Evolutionary conservation across 2,888 invertebrate genomes (phyloP), one percentile per base, ranked within the genome.

Genomic region (Erebia aethiops): DNA sequence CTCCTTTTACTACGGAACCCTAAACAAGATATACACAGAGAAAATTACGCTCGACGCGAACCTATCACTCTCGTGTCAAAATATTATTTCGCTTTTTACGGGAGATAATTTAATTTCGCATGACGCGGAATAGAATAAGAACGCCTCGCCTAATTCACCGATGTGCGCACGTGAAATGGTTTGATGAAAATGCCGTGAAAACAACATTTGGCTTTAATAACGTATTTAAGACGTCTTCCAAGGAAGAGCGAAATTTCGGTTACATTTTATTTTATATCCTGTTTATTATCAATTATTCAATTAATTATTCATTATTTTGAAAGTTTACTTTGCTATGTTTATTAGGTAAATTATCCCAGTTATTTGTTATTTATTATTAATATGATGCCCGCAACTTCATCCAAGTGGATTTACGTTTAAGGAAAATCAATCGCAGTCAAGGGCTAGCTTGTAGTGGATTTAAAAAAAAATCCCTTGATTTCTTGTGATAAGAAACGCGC

Each of bases 51-150:
- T 72, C 72, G 71, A 76, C 60, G 75, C 73, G 77, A 79, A 74
- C 76, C 80, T 83, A 84, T 84, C 82, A 79, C 76, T 81, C 77
- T 81, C 82, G 78, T 81, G 84, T 84, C 84, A 84, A 84, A 85
- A 84, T 78, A 81, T 82, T 82, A 82, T 84, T 83, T 82, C 80
- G 81, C 75, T 81, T 86, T 86, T 84, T 82, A 86, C 82, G 81
- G 80, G 74, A 80, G 79, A 81, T 82, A 85, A 87, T 87, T 86
- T 86, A 84, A 88, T 88, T 88, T 83, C 84, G 81, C 69, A 51
- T 21, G 64, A 67, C 49, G 58, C 60, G 57, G 71, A 68, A 62
- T 67, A 26, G 69, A 60, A 58, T 58, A 58, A 70, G 52, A 70
- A 52, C 71, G 65, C 70, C 70, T 46, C 58, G 56, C 14, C 35